Conservation (phyloP, 1,140 invertebrate species). For the Tribolium castaneum region DNA sequence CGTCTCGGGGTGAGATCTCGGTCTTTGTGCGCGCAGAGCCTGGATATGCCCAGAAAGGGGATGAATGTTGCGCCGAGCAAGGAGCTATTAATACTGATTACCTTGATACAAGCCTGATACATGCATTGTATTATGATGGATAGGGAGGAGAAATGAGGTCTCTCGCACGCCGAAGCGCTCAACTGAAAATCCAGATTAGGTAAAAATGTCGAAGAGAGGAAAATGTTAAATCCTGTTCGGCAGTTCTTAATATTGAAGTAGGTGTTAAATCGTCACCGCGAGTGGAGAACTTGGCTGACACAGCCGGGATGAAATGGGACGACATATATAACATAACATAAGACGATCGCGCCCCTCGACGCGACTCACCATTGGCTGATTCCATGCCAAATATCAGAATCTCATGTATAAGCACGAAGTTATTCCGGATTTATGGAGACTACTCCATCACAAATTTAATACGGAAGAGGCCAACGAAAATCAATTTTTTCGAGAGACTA, state of each 20-base stretch:
- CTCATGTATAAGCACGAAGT: constrained; percentile 55
- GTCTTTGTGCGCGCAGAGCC: constrained; percentile 14
- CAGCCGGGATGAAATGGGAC: constrained; percentile 41
- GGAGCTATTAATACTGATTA: constrained; percentile 48
- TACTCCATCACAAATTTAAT: constrained; percentile 52
- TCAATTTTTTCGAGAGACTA: constrained; percentile 42
- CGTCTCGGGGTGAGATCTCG: constrained; percentile 22
- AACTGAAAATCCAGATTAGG: constrained; percentile 21
- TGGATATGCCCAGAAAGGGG: constrained; percentile 15
- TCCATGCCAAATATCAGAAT: constrained; percentile 54
- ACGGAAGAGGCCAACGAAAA: constrained; percentile 41
- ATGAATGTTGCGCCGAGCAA: constrained; percentile 24
- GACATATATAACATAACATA: constrained; percentile 46
- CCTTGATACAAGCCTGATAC: constrained; percentile 45
- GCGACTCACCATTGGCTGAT: constrained; percentile 47
- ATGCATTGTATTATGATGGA: constrained; percentile 48
- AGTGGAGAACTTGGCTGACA: constrained; percentile 29
- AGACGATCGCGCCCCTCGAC: constrained; percentile 35
- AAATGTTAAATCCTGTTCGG: constrained; percentile 26
- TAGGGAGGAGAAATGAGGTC: constrained; percentile 20
- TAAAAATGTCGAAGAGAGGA: background rate
- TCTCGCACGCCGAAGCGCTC: background rate
- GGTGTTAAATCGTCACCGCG: constrained; percentile 51
- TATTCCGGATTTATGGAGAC: constrained; percentile 49
- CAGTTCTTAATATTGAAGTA: constrained; percentile 49